Evolutionary conservation across 1,140 invertebrate species (phyloP), one percentile per base, ranked within the genome.

Genomic region (Neoseiulus cucumeris): DNA sequence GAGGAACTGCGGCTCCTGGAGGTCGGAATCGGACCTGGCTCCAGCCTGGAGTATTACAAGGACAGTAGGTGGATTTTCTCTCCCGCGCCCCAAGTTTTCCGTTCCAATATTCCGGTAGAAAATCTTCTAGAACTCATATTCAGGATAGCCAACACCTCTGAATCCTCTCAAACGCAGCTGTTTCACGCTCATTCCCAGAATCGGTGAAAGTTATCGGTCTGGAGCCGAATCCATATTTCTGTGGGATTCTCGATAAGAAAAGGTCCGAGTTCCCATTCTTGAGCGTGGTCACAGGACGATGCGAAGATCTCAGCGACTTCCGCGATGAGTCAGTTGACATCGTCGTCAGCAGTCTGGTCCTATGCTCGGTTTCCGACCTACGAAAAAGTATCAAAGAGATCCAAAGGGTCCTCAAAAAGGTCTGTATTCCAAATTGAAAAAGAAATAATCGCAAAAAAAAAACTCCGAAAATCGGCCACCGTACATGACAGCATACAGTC

Each of bases 291-390:
- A 65, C 70, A 41, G 71, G 70, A 6, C 66, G 45, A 44, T 74
- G 72, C 7, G 75, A 76, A 68, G 67, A 75, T 41, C 72, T 76
- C 73, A 64, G 65, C 9, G 68, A 69, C 1, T 45, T 76, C 18
- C 44, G 68, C 20, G 72, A 73, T 64, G 59, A 69, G 65, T 72
- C 69, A 33, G 67, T 73, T 64, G 75, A 76, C 69, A 71, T 71
- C 7, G 73, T 74, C n/a, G 70, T 75, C 1, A 73, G 71, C 42
- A 73, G 74, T 25, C 66, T 72, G 9, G 72, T 74, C 0, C 65
- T 76, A 0, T 75, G 74, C 55, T 72, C 70, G 22, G 73, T 74
- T 7, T 28, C 45, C n/a, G 67, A 73, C 66, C 25, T 70, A 1
- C 44, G 69, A 17, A 47, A 69, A 47, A 66, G 68, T 7, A 42